Evolutionary conservation across 2,888 invertebrate species (phyloP).

Genomic region (Sisyra terminalis): DNA sequence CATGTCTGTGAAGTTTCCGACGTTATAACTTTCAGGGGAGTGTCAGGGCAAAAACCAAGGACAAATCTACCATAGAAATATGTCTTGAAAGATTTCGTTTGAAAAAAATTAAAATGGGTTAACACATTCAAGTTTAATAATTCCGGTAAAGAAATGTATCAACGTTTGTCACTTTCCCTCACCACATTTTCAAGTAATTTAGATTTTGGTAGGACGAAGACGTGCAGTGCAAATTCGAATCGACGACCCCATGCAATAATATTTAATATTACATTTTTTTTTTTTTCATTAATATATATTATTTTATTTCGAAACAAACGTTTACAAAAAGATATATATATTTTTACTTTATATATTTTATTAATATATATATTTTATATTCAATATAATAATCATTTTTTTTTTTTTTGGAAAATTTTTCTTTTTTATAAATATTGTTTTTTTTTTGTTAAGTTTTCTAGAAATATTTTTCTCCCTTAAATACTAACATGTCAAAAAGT

Average conservation of each 20-base stretch:
- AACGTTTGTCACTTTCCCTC: no score
- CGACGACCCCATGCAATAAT: slow-evolving; percentile 22
- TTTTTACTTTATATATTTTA: slow-evolving; percentile 22
- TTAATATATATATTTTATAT: slow-evolving; percentile 18
- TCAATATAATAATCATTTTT: slow-evolving; percentile 24
- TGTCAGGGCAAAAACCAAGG: no score
- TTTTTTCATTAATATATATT: slow-evolving; percentile 9
- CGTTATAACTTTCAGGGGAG: no score
- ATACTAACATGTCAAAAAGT: slow-evolving; percentile 25
- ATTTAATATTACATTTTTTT: no score
- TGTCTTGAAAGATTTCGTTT: no score
- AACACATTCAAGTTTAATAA: no score
- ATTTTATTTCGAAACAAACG: slow-evolving; percentile 26
- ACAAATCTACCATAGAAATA: no score
- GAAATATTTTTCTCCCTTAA: slow-evolving; percentile 15
- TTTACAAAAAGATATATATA: slow-evolving; percentile 30
- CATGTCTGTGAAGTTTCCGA: no score
- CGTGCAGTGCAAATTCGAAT: slow-evolving; percentile 22
- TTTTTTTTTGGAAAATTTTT: slow-evolving; percentile 27
- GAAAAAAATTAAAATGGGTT: no score
- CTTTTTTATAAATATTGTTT: slow-evolving; percentile 20
- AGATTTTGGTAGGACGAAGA: slow-evolving; percentile 6
- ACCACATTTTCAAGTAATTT: no score
- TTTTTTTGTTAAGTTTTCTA: neutral
- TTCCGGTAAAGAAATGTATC: no score